Evolutionary conservation across 1,140 invertebrate genomes (phyloP).

Genomic region (Drosophila rufa): DNA sequence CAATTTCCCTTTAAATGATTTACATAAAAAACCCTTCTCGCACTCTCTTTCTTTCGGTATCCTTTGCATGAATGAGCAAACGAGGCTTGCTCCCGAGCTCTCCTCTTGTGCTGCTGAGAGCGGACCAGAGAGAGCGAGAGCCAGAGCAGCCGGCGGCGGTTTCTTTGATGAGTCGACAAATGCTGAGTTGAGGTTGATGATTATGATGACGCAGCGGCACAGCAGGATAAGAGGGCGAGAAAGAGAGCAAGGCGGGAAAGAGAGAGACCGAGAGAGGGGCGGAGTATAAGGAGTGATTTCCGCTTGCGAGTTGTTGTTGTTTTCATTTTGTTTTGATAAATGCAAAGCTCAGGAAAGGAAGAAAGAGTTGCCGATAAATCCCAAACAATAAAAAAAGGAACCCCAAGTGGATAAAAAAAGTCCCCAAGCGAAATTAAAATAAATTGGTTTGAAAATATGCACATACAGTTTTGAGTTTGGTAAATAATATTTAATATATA

Average conservation of each 20-base stretch:
- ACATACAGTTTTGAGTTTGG: not conserved
- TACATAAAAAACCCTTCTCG: slow-evolving; percentile 49
- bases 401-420: slow-evolving; percentile 3
- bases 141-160: slow-evolving; percentile 43
- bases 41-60: slow-evolving; percentile 56
- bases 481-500: not conserved
- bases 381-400: slow-evolving; percentile 33
- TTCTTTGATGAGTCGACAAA: slow-evolving; percentile 49
- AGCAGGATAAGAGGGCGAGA: slow-evolving; percentile 12
- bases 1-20: slow-evolving; percentile 73
- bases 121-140: slow-evolving; percentile 1
- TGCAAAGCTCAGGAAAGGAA: not conserved
- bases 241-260: not conserved
- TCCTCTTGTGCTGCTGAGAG: slow-evolving; percentile 6
- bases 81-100: slow-evolving; percentile 11
- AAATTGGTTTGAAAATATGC: not conserved
- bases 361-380: slow-evolving; percentile 30
- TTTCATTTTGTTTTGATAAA: slow-evolving; percentile 44
- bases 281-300: slow-evolving; percentile 14
- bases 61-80: slow-evolving; percentile 66
- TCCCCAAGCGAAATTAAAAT: not conserved
- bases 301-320: slow-evolving; percentile 26
- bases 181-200: slow-evolving; percentile 24
- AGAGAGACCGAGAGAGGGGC: not conserved
- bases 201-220: slow-evolving; percentile 42